These are phyloP conservation scores for Perdita meconis DNA, from an alignment of 2,888 invertebrate genomes.

Conservation along the genomic window DNA sequence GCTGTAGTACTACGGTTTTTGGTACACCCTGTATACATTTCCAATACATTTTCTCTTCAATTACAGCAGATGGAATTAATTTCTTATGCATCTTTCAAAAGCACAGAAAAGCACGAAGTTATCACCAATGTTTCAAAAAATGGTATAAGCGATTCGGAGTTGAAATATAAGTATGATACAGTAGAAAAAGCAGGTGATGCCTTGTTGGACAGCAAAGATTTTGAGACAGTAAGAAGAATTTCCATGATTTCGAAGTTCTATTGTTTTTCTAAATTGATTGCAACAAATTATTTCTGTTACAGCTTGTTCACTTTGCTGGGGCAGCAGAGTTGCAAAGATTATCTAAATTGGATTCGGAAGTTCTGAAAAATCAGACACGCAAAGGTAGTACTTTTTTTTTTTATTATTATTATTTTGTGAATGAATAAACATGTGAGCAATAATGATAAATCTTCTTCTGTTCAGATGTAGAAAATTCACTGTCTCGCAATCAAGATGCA, in stretches of 20 bases:
- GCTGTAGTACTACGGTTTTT: too few species aligned
- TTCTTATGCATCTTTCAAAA: constrained; percentile 70
- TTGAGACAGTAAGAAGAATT: constrained; percentile 64
- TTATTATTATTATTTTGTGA: not conserved
- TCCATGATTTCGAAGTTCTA: not conserved
- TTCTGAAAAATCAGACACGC: constrained; percentile 61
- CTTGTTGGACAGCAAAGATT: constrained; percentile 68
- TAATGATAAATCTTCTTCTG: constrained; percentile 8
- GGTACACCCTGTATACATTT: too few species aligned
- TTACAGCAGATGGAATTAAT: constrained; percentile 71
- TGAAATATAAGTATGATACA: constrained; percentile 71
- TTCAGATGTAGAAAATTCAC: constrained; percentile 73
- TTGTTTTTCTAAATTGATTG: not conserved
- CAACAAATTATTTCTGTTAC: constrained; percentile 30
- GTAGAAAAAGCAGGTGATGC: constrained; percentile 77
- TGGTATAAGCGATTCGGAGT: constrained; percentile 28
- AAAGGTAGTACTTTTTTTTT: constrained; percentile 65
- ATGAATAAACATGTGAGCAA: not conserved
- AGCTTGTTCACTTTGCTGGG: constrained; percentile 75
- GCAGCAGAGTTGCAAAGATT: constrained; percentile 65
- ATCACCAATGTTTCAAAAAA: constrained; percentile 38
- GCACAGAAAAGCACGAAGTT: constrained; percentile 58
- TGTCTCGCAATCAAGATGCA: constrained; percentile 67
- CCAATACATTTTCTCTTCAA: not conserved
- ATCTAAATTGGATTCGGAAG: constrained; percentile 48